phyloP scores from a whole-genome alignment of 2,797 vertebrate species.

The Molossus alvarezi region DNA sequence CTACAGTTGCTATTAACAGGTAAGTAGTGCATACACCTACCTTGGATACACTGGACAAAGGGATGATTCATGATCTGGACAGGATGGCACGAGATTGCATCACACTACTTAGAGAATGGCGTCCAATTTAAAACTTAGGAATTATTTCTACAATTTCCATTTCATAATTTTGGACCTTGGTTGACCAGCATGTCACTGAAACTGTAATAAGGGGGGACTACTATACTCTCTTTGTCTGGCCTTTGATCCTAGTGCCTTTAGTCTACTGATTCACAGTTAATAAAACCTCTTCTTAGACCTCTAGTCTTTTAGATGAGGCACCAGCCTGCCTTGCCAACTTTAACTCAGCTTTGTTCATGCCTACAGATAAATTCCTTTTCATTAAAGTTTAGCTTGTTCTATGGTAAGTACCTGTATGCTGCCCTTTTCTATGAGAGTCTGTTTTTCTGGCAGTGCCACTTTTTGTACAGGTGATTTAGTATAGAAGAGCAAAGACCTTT shows the following conservation, averaged over 20 bases:
- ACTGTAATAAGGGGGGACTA: neutral
- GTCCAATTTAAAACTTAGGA: neutral
- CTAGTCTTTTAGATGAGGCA: neutral
- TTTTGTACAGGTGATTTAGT: constrained; percentile 25
- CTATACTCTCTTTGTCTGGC: neutral
- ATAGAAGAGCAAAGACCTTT: constrained; percentile 26
- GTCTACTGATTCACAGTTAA: constrained; percentile 7
- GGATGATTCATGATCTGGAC: neutral
- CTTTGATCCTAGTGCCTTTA: neutral
- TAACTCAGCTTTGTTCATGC: constrained; percentile 51
- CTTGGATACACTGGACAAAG: neutral
- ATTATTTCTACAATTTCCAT: neutral
- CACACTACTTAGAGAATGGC: neutral
- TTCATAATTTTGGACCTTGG: neutral
- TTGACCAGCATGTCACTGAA: neutral
- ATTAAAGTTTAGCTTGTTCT: constrained; percentile 46
- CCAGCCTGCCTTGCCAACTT: neutral
- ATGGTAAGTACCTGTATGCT: neutral
- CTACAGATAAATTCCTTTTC: constrained; percentile 29
- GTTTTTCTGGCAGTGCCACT: constrained; percentile 28
- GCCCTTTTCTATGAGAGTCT: constrained; percentile 48
- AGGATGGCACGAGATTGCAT: neutral
- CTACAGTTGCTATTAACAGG: neutral
- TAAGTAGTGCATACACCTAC: neutral
- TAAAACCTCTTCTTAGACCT: constrained; percentile 34